Base-by-base conservation (phyloP, 1,140 invertebrate genomes). In the Eulimnadia texana region DNA sequence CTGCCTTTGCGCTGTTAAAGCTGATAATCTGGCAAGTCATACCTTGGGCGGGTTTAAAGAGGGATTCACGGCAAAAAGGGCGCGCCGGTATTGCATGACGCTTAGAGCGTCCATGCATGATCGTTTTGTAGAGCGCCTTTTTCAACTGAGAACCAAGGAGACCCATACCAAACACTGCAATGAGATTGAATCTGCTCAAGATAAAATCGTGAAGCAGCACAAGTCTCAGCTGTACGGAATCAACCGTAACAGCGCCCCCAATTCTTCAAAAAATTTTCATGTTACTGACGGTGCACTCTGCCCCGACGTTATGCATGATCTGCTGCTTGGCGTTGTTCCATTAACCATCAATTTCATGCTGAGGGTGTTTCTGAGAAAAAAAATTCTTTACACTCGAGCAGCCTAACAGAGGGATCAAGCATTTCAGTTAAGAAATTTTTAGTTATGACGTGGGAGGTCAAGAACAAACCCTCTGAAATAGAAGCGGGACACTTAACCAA, bases 241-340 rank as follows among this genome's bases (percentile, higher is more conserved):
- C 20, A 63, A 62, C 23, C 20, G 33, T 1, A 47, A 63, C 24
- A 42, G 25, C 33, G 25, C 47, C 19, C 47, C 60, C 13, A 63
- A 63, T 60, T 42, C 59, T 19, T 49, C 60, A 13, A 63, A 62
- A 25, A 33, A 58, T 50, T 60, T 58, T 49, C 28, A 63, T 29
- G 47, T 60, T 61, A 25, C 54, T 27, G 33, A 24, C 19, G 33
- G 25, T 22, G 50, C 20, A 25, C 23, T 63, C 24, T 20, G 33
- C 3, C 55, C 47, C 24, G 61, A 63, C 60, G 27, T 3, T 20
- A 63, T 63, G 61, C 61, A 63, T 49, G 61, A 61, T 49, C 19
- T 58, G 28, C 28, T 63, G 13, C 23, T 60, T 50, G 29, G 61
- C 19, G 55, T 63, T 3, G n/a, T 63, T 49, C 61, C 61, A 19